Base-by-base conservation (phyloP, 2,888 invertebrate species). In the Tipula unca region DNA sequence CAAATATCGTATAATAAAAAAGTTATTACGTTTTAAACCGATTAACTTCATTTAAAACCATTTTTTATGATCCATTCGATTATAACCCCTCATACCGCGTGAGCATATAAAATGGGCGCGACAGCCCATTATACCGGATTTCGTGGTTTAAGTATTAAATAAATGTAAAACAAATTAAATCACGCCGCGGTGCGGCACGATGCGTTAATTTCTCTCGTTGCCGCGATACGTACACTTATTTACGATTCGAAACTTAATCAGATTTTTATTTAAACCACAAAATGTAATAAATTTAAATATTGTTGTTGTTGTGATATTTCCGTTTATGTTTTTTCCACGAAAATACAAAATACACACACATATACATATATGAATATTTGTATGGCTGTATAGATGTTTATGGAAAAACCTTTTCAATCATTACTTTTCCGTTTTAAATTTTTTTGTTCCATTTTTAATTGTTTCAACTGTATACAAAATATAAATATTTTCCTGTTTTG, bases 261-360 rank as follows among this genome's bases (percentile, higher is more conserved):
- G 48, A 48, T 48, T 48, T 48, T 48, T n/a, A n/a, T 32, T 32
- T 32, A 6, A 25, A 69, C 69, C 69, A 69, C 25, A 69, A 69
- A 69, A 69, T 69, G 69, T 69, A 69, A 69, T 69, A 69, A 69
- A 69, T 69, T 69, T n/a, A 69, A 69, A 69, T 17, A n/a, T 54
- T 54, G 17, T 54, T 69, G 69, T 69, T 69, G 69, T 25, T 69
- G 69, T 25, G 69, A 10, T 69, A 69, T 69, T 69, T 69, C 69
- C 69, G 69, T 25, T 69, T 69, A 10, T 6, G 25, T 69, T 69
- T 69, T 69, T 69, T 32, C 5, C 48, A 69, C 69, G 69, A 69
- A 69, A 20, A 25, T 25, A 48, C 48, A 2, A 20, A 20, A 54
- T 54, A 3, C 6, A 54, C 6, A 54, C 25, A 20, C n/a, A 48